phyloP scores from a whole-genome alignment of 2,888 invertebrate genomes.

The Ormyrus labotus region DNA sequence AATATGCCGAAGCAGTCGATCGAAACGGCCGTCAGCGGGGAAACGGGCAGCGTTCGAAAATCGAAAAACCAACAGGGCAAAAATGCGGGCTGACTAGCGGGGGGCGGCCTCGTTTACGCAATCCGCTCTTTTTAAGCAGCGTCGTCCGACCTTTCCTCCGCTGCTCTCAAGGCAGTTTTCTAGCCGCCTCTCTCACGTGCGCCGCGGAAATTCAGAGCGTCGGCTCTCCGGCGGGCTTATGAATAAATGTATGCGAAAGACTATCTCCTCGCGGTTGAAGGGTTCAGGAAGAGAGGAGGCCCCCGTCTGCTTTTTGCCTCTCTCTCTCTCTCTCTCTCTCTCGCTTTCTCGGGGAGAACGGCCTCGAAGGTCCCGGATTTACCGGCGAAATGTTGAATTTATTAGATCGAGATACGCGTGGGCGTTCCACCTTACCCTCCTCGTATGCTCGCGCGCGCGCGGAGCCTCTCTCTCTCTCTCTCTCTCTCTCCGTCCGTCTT shows the following conservation, averaged over 20 bases:
- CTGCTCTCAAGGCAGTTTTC: neutral
- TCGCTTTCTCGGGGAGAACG: conserved; percentile 40
- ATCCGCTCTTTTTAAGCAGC: neutral
- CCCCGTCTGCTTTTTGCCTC: neutral
- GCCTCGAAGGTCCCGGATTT: conserved; percentile 64
- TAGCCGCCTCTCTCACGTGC: conserved; percentile 24
- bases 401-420: conserved; percentile 76
- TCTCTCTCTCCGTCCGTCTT: conserved; percentile 49
- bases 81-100: too few species aligned
- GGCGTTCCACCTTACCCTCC: conserved; percentile 70
- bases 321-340: conserved; percentile 45
- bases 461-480: conserved; percentile 50
- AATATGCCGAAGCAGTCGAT: too few species aligned
- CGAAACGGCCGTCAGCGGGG: too few species aligned
- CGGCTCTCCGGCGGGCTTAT: conserved; percentile 31
- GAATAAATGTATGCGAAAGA: conserved; percentile 55
- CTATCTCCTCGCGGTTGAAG: conserved; percentile 44
- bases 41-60: too few species aligned
- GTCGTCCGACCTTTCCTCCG: conserved; percentile 24
- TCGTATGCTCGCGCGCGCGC: conserved; percentile 31
- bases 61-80: too few species aligned
- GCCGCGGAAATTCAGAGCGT: conserved; percentile 25
- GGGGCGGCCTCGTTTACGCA: conserved; percentile 15
- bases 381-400: conserved; percentile 75
- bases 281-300: conserved; percentile 44